Percentiles rank a stretch among this genome's conserved stretches.
Conservation (phyloP, 2,888 invertebrate species). For the Anthophora plumipes region DNA sequence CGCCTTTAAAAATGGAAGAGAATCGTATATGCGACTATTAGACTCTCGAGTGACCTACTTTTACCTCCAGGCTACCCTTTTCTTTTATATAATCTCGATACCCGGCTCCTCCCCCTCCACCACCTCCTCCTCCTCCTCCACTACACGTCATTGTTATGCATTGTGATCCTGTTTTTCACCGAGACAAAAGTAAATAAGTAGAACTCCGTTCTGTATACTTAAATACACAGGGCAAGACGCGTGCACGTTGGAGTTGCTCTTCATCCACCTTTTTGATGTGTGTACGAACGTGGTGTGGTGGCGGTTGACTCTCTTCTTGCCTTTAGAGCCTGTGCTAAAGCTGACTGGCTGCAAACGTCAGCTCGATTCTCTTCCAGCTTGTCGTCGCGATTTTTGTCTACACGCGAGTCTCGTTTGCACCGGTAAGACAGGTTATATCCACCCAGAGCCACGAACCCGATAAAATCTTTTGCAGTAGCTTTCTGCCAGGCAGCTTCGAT, state of each 20-base stretch:
- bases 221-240: neutral
- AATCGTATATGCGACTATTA: constrained; percentile 43
- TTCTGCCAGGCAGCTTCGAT: constrained; percentile 45
- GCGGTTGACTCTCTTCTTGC: no score
- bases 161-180: constrained; percentile 7
- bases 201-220: constrained; percentile 17
- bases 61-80: constrained; percentile 29
- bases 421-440: constrained; percentile 69
- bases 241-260: no score
- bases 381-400: constrained; percentile 63
- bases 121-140: no score
- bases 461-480: constrained; percentile 57
- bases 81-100: constrained; percentile 54
- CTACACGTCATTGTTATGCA: constrained; percentile 29
- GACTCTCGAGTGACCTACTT: constrained; percentile 47
- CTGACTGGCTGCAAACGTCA: constrained; percentile 39
- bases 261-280: neutral
- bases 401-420: constrained; percentile 64
- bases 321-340: no score
- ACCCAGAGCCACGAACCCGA: constrained; percentile 38
- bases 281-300: no score
- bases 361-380: constrained; percentile 49
- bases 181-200: constrained; percentile 32
- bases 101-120: no score
- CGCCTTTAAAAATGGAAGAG: constrained; percentile 24